Evolutionary conservation across 1,140 invertebrate species (phyloP).

Genomic region (Dendrolimus punctatus): DNA sequence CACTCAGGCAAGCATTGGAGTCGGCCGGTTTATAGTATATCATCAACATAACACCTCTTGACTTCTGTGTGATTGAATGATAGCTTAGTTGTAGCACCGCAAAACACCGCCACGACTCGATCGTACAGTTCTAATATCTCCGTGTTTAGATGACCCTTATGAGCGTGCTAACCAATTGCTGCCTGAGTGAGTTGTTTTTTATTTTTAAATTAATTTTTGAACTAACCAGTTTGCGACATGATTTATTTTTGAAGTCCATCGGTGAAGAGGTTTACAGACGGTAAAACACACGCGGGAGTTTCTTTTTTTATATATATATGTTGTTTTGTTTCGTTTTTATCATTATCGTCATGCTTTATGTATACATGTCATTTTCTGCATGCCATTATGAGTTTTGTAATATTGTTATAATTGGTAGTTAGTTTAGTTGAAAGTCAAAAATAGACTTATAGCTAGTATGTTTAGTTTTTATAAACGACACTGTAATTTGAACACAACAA

Average conservation of each 20-base stretch:
- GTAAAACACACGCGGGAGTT: constrained; percentile 8
- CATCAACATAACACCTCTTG: constrained; percentile 64
- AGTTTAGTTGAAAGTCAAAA: constrained; percentile 6
- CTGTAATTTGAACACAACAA: constrained; percentile 41
- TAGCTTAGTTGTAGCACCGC: constrained; percentile 54
- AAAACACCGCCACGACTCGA: constrained; percentile 26
- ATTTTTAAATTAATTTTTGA: constrained; percentile 14
- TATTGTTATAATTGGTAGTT: constrained; percentile 23
- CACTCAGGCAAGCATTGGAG: constrained; percentile 82
- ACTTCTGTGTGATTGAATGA: constrained; percentile 67
- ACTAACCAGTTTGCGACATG: constrained; percentile 53
- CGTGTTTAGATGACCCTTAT: constrained; percentile 30
- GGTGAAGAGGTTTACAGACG: constrained; percentile 23
- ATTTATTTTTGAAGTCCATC: constrained; percentile 72
- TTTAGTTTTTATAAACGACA: constrained; percentile 27
- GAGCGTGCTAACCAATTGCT: constrained; percentile 66
- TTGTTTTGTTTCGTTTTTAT: constrained; percentile 17
- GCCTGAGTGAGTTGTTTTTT: constrained; percentile 64
- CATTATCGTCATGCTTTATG: constrained; percentile 53
- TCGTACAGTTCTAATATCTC: constrained; percentile 42
- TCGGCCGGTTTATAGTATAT: constrained; percentile 69
- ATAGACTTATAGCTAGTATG: constrained; percentile 8
- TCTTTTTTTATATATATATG: constrained; percentile 23
- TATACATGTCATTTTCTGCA: constrained; percentile 56
- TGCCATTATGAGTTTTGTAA: constrained; percentile 53